Conservation (phyloP, 2,797 vertebrate genomes). For the Pseudochaenichthys georgianus region DNA sequence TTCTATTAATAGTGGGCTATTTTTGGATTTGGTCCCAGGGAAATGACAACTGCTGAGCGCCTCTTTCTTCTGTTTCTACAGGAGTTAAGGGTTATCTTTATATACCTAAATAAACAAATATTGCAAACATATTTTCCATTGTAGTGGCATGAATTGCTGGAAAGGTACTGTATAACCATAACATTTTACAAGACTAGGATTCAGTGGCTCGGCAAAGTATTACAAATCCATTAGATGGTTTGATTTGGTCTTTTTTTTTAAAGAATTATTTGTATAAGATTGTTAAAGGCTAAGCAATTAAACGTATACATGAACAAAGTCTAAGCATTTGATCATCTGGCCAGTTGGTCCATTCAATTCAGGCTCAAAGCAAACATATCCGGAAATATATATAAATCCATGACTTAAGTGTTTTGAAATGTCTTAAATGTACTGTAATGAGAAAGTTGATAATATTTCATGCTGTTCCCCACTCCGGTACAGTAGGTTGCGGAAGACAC, state of each 20-base stretch:
- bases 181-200: too few species aligned
- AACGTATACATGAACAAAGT: not conserved
- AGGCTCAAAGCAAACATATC: too few species aligned
- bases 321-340: too few species aligned
- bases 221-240: not conserved
- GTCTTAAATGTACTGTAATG: too few species aligned
- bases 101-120: not conserved
- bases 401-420: too few species aligned
- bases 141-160: not conserved
- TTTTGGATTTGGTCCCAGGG: slow-evolving; percentile 30
- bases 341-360: too few species aligned
- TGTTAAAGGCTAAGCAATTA: not conserved
- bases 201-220: not conserved
- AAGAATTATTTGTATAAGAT: not conserved
- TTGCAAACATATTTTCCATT: not conserved
- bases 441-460: too few species aligned
- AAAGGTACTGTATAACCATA: not conserved
- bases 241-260: not conserved
- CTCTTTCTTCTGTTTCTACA: slow-evolving; percentile 1
- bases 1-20: slow-evolving; percentile 59
- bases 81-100: not conserved
- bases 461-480: too few species aligned
- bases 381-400: too few species aligned
- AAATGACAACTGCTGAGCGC: slow-evolving; percentile 15
- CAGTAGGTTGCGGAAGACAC: too few species aligned